A percentile compares a stretch with the other conserved stretches of the same genome.
Evolutionary conservation across 2,113 vertebrate species (phyloP).

Genomic region (Puma concolor): DNA sequence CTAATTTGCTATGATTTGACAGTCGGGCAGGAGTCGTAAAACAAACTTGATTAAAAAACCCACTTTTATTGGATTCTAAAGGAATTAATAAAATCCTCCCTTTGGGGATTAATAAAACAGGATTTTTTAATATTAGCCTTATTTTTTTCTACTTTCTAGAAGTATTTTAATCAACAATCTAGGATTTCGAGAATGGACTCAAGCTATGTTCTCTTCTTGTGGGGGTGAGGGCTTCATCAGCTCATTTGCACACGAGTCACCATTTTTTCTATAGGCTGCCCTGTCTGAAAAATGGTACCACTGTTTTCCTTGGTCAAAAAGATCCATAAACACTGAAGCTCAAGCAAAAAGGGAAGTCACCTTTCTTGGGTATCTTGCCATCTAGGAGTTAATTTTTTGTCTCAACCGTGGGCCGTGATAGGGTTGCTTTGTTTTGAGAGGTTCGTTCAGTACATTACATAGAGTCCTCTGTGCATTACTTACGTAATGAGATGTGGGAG

Average conservation of each 20-base stretch:
- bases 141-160: constrained; percentile 72
- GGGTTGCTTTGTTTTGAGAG: neutral
- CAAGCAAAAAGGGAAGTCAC: neutral
- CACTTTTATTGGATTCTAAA: constrained; percentile 82
- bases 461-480: neutral
- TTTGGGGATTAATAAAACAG: constrained; percentile 79
- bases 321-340: constrained; percentile 20
- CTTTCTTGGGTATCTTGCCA: neutral
- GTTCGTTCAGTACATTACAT: neutral
- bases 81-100: constrained; percentile 80
- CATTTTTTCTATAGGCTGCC: constrained; percentile 8
- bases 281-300: constrained; percentile 45
- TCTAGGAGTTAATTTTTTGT: constrained; percentile 9
- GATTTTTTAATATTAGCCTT: constrained; percentile 81
- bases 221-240: neutral
- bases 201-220: constrained; percentile 49
- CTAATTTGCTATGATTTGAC: constrained; percentile 60
- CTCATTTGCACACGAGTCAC: constrained; percentile 48
- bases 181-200: constrained; percentile 55
- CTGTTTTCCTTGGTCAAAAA: constrained; percentile 41
- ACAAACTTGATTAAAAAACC: constrained; percentile 80
- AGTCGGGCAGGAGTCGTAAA: constrained; percentile 63
- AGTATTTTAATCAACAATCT: constrained; percentile 78
- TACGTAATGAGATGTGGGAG: neutral
- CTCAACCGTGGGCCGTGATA: neutral